Conservation (phyloP, 2,888 invertebrate species). For the Oxyteleia sp. region DNA sequence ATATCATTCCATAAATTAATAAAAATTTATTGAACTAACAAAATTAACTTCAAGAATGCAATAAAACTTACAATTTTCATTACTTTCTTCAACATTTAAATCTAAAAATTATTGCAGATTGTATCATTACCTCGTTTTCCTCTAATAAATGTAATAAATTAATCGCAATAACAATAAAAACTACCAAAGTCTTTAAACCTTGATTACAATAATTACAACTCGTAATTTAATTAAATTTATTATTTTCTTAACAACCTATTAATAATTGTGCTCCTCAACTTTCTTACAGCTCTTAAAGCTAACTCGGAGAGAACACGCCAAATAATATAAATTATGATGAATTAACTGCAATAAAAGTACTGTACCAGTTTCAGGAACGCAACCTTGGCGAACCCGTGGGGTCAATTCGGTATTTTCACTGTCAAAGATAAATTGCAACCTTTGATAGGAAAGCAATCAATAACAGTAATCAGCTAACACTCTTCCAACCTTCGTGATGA, state of each 20-base stretch:
- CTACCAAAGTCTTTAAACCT: no score
- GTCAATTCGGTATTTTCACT: conserved; percentile 41
- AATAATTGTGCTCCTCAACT: background rate
- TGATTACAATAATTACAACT: no score
- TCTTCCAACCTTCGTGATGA: conserved; percentile 9
- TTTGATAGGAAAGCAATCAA: conserved; percentile 34
- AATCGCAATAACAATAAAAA: no score
- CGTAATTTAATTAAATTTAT: no score
- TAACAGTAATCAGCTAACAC: conserved; percentile 32
- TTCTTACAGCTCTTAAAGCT: no score
- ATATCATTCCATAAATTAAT: no score
- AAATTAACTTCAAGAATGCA: no score
- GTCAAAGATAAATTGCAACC: conserved; percentile 39
- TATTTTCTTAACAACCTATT: background rate
- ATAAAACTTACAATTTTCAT: no score
- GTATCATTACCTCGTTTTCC: no score
- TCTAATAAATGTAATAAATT: background rate
- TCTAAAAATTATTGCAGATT: no score
- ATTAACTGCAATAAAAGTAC: background rate
- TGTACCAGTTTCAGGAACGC: conserved; percentile 23
- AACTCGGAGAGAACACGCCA: background rate
- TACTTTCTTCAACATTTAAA: background rate
- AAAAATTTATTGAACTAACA: no score
- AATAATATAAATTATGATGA: conserved; percentile 27
- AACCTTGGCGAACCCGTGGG: conserved; percentile 4